Evolutionary conservation across 2,888 invertebrate genomes (phyloP).

Genomic region (Drosophila maculinotata): DNA sequence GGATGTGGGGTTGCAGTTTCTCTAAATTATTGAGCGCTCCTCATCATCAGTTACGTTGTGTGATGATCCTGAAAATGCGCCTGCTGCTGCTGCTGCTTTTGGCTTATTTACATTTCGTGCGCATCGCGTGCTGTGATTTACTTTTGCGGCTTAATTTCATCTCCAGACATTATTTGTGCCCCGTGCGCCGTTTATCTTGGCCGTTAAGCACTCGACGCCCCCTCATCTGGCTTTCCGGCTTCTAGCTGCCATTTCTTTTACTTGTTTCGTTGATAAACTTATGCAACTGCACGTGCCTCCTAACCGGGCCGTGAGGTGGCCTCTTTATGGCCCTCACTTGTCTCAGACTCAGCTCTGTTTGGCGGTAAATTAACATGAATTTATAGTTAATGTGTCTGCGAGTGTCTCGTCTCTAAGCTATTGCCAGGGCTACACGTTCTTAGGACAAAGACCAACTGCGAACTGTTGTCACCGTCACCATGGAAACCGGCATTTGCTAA

Average conservation of each 20-base stretch:
- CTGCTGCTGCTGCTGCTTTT: conserved; percentile 11
- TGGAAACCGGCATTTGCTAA: conserved; percentile 48
- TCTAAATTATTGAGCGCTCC: conserved; percentile 80
- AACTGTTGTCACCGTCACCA: conserved; percentile 5
- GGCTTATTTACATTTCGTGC: conserved; percentile 83
- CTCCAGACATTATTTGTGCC: conserved; percentile 82
- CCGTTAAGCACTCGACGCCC: conserved; percentile 72
- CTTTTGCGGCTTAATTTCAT: conserved; percentile 84
- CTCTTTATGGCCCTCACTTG: conserved; percentile 69
- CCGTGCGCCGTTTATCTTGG: conserved; percentile 78
- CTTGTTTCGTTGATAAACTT: conserved; percentile 67
- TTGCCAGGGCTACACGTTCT: conserved; percentile 5
- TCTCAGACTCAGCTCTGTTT: conserved; percentile 18
- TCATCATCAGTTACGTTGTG: conserved; percentile 36
- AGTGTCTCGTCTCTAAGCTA: conserved; percentile 22
- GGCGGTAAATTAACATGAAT: conserved; percentile 81
- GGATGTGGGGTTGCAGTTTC: conserved; percentile 52
- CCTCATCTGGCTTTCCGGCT: conserved; percentile 33
- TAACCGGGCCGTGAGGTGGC: conserved; percentile 62
- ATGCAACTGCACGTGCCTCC: conserved; percentile 78
- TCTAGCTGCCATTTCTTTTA: conserved; percentile 11
- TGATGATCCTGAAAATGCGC: conserved; percentile 39
- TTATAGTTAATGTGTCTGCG: conserved; percentile 80
- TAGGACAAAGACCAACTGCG: conserved; percentile 21
- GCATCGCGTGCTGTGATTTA: conserved; percentile 82